Percentiles rank a stretch among this genome's conserved stretches.
These are phyloP conservation scores for Apeira syringaria DNA, from an alignment of 2,888 invertebrate genomes.

Conservation along the genomic window DNA sequence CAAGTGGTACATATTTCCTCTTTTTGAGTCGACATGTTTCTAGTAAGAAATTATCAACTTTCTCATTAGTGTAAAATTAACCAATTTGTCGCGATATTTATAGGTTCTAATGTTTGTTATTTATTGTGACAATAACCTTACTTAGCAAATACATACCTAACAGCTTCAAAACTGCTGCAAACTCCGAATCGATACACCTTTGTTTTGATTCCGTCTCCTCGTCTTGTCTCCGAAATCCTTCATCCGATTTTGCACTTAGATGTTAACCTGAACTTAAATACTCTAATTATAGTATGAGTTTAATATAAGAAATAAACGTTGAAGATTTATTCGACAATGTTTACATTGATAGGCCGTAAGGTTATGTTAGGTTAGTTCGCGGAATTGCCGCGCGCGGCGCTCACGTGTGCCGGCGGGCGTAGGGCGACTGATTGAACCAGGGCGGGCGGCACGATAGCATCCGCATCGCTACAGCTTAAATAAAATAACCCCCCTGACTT, in stretches of 20 bases:
- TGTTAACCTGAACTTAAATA: conserved; percentile 6
- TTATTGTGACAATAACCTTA: too few species aligned
- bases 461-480: conserved; percentile 18
- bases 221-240: conserved; percentile 42
- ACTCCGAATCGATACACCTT: conserved; percentile 70
- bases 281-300: conserved; percentile 11
- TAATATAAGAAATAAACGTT: conserved; percentile 22
- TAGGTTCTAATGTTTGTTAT: too few species aligned
- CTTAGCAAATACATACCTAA: conserved; percentile 34
- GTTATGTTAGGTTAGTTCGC: conserved; percentile 69
- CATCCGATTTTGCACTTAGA: conserved; percentile 16
- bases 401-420: conserved; percentile 61
- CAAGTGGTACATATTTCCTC: too few species aligned
- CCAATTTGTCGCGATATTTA: too few species aligned
- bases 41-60: too few species aligned
- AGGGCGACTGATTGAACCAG: conserved; percentile 72
- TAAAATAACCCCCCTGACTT: conserved; percentile 11
- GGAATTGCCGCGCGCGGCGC: conserved; percentile 64
- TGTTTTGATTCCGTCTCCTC: conserved; percentile 60
- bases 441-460: conserved; percentile 54
- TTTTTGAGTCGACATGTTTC: too few species aligned
- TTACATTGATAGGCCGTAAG: conserved; percentile 53
- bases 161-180: conserved; percentile 50
- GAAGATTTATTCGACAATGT: conserved; percentile 28
- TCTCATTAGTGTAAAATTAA: too few species aligned